phyloP scores from a whole-genome alignment of 2,888 invertebrate species.

The Barypeithes pellucidus region DNA sequence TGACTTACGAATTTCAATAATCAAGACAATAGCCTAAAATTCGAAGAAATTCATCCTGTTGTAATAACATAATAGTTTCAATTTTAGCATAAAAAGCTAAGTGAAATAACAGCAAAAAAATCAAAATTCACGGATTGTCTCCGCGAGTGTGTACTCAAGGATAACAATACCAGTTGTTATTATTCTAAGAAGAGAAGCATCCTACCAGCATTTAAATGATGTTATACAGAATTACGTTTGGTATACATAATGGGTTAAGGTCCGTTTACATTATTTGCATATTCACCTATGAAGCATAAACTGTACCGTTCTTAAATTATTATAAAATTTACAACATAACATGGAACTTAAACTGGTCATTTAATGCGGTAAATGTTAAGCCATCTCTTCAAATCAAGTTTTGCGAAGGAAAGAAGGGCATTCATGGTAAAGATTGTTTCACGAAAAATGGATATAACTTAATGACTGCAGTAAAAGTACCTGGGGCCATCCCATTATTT shows the following conservation, averaged over 20 bases:
- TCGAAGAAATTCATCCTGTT: conserved; percentile 7
- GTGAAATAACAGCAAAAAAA: conserved; percentile 11
- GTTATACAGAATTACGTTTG: conserved; percentile 11
- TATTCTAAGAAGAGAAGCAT: conserved; percentile 24
- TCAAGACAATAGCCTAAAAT: neutral
- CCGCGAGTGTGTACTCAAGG: conserved; percentile 23
- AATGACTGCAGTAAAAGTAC: too few relatives aligned
- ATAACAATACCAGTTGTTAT: conserved; percentile 27
- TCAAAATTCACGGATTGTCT: conserved; percentile 23
- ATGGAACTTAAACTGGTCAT: too few relatives aligned
- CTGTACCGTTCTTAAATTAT: too few relatives aligned
- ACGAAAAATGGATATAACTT: too few relatives aligned
- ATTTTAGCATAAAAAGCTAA: conserved; percentile 4
- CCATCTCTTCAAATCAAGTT: too few relatives aligned
- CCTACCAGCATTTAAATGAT: conserved; percentile 29
- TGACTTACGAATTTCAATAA: too few relatives aligned
- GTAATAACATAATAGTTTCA: neutral
- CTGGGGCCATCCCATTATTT: too few relatives aligned
- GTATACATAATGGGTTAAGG: conserved; percentile 1
- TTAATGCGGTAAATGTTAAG: too few relatives aligned
- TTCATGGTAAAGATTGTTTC: too few relatives aligned
- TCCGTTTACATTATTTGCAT: conserved; percentile 25
- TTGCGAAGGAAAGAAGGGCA: too few relatives aligned
- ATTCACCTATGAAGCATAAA: too few relatives aligned
- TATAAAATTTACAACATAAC: too few relatives aligned